Evolutionary conservation across 2,797 vertebrate species (phyloP).

Genomic region (Enteromius thamalakanensis): DNA sequence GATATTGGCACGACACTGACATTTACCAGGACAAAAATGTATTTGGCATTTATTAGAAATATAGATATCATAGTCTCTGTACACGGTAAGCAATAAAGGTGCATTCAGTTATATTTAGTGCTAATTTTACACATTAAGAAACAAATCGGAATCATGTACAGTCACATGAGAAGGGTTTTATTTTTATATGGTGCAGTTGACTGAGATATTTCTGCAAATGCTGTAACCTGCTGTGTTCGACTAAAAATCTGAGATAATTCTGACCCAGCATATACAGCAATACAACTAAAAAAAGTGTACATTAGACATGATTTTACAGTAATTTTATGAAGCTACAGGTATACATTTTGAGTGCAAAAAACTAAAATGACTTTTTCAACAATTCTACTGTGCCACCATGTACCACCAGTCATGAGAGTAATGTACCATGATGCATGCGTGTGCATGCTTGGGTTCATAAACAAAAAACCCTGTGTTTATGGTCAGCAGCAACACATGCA

Average conservation of each 20-base stretch:
- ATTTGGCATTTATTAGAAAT: constrained; percentile 6
- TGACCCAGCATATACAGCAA: background rate
- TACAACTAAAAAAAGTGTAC: background rate
- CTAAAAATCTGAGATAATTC: background rate
- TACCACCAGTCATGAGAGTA: background rate
- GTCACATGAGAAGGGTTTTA: background rate
- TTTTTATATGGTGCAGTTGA: background rate
- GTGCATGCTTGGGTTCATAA: background rate
- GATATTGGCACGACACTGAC: background rate
- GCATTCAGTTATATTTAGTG: background rate
- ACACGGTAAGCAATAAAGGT: constrained; percentile 10
- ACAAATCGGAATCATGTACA: background rate
- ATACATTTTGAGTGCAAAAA: background rate
- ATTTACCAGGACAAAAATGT: constrained; percentile 21
- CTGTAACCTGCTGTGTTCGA: background rate
- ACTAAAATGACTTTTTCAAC: background rate
- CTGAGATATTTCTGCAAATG: background rate
- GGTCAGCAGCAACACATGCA: no score
- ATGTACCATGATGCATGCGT: background rate
- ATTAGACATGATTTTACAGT: background rate
- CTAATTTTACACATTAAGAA: background rate
- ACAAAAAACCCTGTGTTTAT: background rate
- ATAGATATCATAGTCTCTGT: background rate
- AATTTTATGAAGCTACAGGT: background rate
- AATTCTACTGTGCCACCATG: background rate